Base-by-base conservation (phyloP, 2,113 vertebrate genomes). In the Canis aureus region DNA sequence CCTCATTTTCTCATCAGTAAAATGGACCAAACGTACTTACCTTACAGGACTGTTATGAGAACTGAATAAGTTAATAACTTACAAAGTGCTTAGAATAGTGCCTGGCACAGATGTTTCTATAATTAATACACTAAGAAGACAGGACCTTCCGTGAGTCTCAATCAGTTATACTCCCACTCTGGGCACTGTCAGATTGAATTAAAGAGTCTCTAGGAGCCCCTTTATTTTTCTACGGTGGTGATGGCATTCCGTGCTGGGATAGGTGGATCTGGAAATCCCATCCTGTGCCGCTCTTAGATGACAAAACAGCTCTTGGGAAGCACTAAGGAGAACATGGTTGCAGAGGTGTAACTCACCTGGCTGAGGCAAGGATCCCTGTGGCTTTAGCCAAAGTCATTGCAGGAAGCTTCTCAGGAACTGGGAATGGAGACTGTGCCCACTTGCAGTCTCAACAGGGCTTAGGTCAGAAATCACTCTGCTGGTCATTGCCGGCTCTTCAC, bases 1-100 rank as follows among this genome's bases (percentile, higher is more conserved):
- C 60, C 38, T 89, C 55, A 27, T 93, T 91, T 94, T 22, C 55
- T 91, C 83, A 91, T 38, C 73, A 91, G 64, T 55, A 51, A 92
- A 91, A 96, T 38, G 25, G 32, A 12, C 32, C 23, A 57, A 84
- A 71, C 2, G 27, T 32, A 22, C 10, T 43, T 81, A 64, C 51
- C 3, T 91, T 57, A 57, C 1, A 43, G 7, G 57, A 57, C 62
- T 57, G 4, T 49, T 69, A 53, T 93, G 71, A 59, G 19, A 93
- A 67, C 12, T 53, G 25, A 89, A 8, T 57, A 62, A 51, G 3
- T 53, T 85, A 57, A 64, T 88, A 88, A 71, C 69, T 78, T 86
- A 83, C 1, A 43, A 69, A 71, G 19, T 71, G 59, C 12, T 76
- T 84, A 80, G 12, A 88, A 84, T 11, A 69, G 22, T 51, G 1